Conservation (phyloP, 2,888 invertebrate genomes). For the Eretmocerus hayati region DNA sequence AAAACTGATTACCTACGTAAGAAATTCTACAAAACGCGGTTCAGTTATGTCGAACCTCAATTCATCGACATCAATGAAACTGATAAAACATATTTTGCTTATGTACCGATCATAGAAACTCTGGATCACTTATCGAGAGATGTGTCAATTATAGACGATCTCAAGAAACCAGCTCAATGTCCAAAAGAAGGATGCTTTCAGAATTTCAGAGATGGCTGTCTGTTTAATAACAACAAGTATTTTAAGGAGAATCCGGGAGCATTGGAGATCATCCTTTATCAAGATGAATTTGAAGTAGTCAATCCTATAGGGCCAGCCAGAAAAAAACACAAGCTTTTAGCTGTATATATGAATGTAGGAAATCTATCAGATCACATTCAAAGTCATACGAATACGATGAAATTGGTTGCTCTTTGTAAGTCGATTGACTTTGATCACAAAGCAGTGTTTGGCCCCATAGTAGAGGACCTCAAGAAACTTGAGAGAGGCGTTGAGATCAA, state of each 20-base stretch:
- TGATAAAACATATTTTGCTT: too few relatives aligned
- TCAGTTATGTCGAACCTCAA: too few relatives aligned
- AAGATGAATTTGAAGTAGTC: constrained; percentile 33
- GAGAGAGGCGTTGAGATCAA: constrained; percentile 15
- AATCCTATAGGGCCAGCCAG: constrained; percentile 31
- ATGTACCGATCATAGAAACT: too few relatives aligned
- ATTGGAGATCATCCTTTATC: constrained; percentile 28
- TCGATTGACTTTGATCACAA: constrained; percentile 28
- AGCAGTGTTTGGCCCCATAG: constrained; percentile 23
- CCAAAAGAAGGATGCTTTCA: background rate
- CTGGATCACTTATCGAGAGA: too few relatives aligned
- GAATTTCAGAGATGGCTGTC: constrained; percentile 15
- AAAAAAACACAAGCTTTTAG: constrained; percentile 31
- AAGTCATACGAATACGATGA: constrained; percentile 27
- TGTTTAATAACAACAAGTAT: constrained; percentile 11
- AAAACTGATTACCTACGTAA: too few relatives aligned
- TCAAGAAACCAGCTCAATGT: too few relatives aligned
- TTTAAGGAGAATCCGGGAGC: constrained; percentile 10
- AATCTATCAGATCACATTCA: constrained; percentile 27
- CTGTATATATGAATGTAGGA: constrained; percentile 28
- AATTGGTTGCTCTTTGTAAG: constrained; percentile 29
- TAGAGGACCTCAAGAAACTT: constrained; percentile 26
- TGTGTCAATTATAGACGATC: too few relatives aligned
- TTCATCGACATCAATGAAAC: too few relatives aligned
- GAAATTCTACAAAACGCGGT: too few relatives aligned